A percentile compares a stretch with the other conserved stretches of the same genome.
Evolutionary conservation across 2,797 vertebrate species (phyloP).

Genomic region (Cryptoprocta ferox): DNA sequence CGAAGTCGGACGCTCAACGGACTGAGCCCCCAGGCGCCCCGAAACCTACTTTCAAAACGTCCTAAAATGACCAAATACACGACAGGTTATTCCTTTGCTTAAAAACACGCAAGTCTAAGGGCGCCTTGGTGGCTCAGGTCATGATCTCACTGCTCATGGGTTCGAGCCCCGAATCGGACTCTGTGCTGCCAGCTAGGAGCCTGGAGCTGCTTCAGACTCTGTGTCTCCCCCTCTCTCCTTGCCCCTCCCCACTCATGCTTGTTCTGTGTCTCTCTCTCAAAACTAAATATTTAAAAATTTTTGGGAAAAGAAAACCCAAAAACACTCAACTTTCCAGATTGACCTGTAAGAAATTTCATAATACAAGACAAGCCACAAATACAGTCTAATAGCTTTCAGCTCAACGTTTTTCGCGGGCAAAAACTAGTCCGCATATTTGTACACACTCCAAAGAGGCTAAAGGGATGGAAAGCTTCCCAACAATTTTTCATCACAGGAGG

Average conservation of each 20-base stretch:
- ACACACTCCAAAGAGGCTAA: accelerated
- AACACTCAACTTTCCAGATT: accelerated
- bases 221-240: too few species aligned
- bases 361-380: accelerated
- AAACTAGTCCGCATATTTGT: too few species aligned
- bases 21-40: too few species aligned
- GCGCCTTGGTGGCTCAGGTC: too few species aligned
- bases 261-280: too few species aligned
- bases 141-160: accelerated
- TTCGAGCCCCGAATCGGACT: too few species aligned
- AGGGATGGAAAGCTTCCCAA: accelerated
- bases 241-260: too few species aligned
- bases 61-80: accelerated
- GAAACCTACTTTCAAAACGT: accelerated
- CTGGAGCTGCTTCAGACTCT: too few species aligned
- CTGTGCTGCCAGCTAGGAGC: too few species aligned
- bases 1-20: too few species aligned
- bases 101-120: accelerated
- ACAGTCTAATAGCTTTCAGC: accelerated
- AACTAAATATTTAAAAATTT: too few species aligned
- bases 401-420: background rate
- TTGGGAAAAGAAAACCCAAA: accelerated
- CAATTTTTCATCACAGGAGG: accelerated
- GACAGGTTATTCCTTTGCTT: accelerated
- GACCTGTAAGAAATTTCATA: accelerated